Percentiles rank a stretch among this genome's conserved stretches.
Evolutionary conservation across 2,888 invertebrate species (phyloP).

Genomic region (Phania funesta): DNA sequence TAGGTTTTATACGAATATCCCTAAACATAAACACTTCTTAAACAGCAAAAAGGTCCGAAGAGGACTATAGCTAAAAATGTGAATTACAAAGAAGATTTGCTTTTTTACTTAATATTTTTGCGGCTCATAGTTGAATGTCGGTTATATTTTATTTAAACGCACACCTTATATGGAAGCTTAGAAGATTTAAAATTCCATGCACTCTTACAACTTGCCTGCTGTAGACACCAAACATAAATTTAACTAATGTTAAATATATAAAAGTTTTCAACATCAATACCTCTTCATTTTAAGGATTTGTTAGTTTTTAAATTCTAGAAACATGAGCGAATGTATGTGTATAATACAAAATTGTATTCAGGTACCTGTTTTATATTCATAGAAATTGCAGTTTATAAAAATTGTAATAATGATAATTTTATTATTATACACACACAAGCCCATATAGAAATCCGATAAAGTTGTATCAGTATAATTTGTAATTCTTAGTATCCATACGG

Average conservation of each 20-base stretch:
- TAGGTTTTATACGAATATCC: too few relatives aligned
- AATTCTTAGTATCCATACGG: not conserved
- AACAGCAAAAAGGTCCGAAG: too few relatives aligned
- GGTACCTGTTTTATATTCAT: slow-evolving; percentile 31
- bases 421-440: not conserved
- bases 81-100: too few relatives aligned
- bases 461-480: not conserved
- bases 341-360: not conserved
- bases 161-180: too few relatives aligned
- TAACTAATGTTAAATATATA: not conserved
- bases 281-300: not conserved
- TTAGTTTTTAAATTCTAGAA: slow-evolving; percentile 11
- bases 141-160: too few relatives aligned
- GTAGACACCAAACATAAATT: not conserved
- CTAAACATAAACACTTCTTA: too few relatives aligned
- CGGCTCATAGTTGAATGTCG: too few relatives aligned
- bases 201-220: too few relatives aligned
- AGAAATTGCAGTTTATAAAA: slow-evolving; percentile 25
- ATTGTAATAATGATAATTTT: slow-evolving; percentile 24
- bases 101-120: too few relatives aligned
- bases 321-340: not conserved
- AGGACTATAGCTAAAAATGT: too few relatives aligned
- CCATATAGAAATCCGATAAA: not conserved
- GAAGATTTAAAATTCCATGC: too few relatives aligned
- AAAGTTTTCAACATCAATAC: not conserved